phyloP scores from a whole-genome alignment of 1,140 invertebrate genomes.

The Stegodyphus mimosarum region DNA sequence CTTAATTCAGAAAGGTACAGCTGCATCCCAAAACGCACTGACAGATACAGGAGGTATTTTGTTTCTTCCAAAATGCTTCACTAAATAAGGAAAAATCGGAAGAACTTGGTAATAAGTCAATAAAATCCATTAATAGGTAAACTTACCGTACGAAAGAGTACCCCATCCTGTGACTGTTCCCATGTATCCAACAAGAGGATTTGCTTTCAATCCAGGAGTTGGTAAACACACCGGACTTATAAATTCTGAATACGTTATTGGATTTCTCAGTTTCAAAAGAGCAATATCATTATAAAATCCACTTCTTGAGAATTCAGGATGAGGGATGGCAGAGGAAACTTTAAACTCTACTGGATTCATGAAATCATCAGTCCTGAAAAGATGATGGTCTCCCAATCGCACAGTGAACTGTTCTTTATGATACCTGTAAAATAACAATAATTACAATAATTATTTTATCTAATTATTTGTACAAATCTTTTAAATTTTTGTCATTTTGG shows the following conservation, averaged over 20 bases:
- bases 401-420: constrained; percentile 77
- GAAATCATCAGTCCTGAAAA: constrained; percentile 59
- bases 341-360: constrained; percentile 61
- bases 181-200: constrained; percentile 75
- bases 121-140: constrained; percentile 57
- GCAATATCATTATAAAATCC: constrained; percentile 85
- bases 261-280: constrained; percentile 78
- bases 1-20: too few relatives aligned
- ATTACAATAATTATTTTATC: too few relatives aligned
- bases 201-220: constrained; percentile 18
- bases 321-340: constrained; percentile 53
- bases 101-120: constrained; percentile 73
- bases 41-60: too few relatives aligned
- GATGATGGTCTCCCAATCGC: constrained; percentile 61
- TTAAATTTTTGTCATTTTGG: too few relatives aligned
- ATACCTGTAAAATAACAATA: constrained; percentile 71
- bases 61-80: too few relatives aligned
- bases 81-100: constrained; percentile 72
- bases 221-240: constrained; percentile 89
- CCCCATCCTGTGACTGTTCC: constrained; percentile 93
- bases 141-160: constrained; percentile 72
- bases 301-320: constrained; percentile 62
- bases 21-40: too few relatives aligned
- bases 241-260: constrained; percentile 78
- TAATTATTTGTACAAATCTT: too few relatives aligned